Conservation (phyloP, 2,888 invertebrate genomes). For the Nymphalis c-album region DNA sequence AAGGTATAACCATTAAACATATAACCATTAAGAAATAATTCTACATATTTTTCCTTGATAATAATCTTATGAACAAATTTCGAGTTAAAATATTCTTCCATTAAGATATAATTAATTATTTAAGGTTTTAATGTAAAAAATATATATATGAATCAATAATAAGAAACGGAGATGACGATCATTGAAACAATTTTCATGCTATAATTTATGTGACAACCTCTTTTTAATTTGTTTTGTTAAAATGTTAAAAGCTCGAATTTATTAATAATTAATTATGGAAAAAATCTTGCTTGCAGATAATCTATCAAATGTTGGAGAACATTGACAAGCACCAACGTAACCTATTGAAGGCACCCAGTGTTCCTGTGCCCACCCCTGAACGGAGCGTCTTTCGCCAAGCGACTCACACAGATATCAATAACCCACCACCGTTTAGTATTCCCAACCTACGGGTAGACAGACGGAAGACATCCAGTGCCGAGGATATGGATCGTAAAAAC, state of each 20-base stretch:
- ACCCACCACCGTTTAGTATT: slow-evolving; percentile 91
- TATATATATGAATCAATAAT: too few relatives aligned
- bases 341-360: slow-evolving; percentile 92
- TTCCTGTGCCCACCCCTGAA: slow-evolving; percentile 88
- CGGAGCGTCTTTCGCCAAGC: slow-evolving; percentile 89
- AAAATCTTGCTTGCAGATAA: slow-evolving; percentile 75
- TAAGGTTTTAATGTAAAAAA: too few relatives aligned
- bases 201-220: too few relatives aligned
- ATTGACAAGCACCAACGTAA: slow-evolving; percentile 94
- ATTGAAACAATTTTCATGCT: too few relatives aligned
- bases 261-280: background rate
- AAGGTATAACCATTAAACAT: too few relatives aligned
- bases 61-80: too few relatives aligned
- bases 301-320: slow-evolving; percentile 95
- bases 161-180: too few relatives aligned
- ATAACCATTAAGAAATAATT: too few relatives aligned
- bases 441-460: slow-evolving; percentile 93
- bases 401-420: slow-evolving; percentile 93
- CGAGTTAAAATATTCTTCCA: too few relatives aligned
- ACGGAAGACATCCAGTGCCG: slow-evolving; percentile 94
- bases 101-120: too few relatives aligned
- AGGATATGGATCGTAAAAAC: slow-evolving; percentile 94
- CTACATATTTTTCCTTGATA: too few relatives aligned
- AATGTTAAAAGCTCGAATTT: background rate
- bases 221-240: too few relatives aligned